Base-by-base conservation (phyloP, 2,113 vertebrate species). In the Menidia beryllina region DNA sequence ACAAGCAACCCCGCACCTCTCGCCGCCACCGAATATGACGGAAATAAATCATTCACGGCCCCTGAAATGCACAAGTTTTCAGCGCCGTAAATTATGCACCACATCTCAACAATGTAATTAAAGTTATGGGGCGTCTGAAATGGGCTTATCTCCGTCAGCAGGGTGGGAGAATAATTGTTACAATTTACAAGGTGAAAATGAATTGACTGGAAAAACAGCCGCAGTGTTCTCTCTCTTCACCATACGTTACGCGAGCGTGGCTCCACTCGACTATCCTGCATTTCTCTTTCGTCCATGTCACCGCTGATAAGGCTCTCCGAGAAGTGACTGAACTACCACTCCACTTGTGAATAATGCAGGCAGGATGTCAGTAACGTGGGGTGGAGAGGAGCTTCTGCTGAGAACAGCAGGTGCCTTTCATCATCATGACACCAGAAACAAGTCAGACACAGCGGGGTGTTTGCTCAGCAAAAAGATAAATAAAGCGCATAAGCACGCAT, bases 371-470 rank as follows among this genome's bases (percentile, higher is more conserved):
- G 82, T 67, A 64, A 77, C 63, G 58, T 62, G 34, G 69, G 70
- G 56, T 7, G 63, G 79, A 72, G 82, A 72, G 26, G 54, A 41
- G 43, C 70, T 87, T 88, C 79, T 85, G 88, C 85, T 88, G 84
- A 85, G 84, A 86, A 75, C 91, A 92, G 89, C 89, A 90, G 88
- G 89, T 83, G 83, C 72, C 79, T 89, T 91, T 92, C 89, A 90
- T 90, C 83, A 85, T 60, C 52, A 45, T 80, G 84, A 80, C 79
- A 78, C 77, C 24, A 67, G 74, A 69, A 90, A 86, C 78, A 86
- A 70, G 75, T 43, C 66, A 73, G 72, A 77, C 81, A 10, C 89
- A 81, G 86, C 30, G 0, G 88, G 86, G 71, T 60, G 83, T 81
- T 79, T 77, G 73, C 58, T 82, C 82, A 82, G 79, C 68, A 77